Evolutionary conservation across 1,140 invertebrate genomes (phyloP).

Genomic region (Hermetia illucens): DNA sequence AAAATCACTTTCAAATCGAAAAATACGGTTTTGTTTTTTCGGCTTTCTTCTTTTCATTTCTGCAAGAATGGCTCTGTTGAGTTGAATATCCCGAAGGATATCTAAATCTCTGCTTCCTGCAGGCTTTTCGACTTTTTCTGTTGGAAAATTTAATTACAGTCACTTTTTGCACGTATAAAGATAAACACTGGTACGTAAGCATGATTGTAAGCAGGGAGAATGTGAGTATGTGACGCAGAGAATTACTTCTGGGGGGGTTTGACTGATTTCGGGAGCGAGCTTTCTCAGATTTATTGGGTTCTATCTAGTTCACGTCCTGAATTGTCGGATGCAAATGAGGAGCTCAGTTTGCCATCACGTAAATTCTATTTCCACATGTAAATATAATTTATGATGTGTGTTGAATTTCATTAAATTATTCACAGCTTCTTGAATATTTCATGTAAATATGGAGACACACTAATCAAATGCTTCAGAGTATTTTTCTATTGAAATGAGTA

Average conservation of each 20-base stretch:
- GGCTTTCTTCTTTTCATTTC: too few relatives aligned
- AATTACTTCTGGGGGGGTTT: not conserved
- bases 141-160: not conserved
- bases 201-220: not conserved
- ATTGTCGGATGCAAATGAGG: too few relatives aligned
- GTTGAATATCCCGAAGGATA: too few relatives aligned
- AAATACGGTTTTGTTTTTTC: too few relatives aligned
- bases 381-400: constrained; percentile 3
- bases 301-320: too few relatives aligned
- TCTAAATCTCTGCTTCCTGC: too few relatives aligned
- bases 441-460: not conserved
- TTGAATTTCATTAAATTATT: constrained; percentile 3
- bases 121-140: not conserved
- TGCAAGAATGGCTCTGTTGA: too few relatives aligned
- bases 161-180: too few relatives aligned
- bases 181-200: not conserved
- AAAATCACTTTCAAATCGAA: too few relatives aligned
- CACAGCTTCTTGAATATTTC: constrained; percentile 2
- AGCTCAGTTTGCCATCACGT: too few relatives aligned
- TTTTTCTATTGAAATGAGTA: not conserved
- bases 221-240: not conserved
- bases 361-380: not conserved
- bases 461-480: not conserved
- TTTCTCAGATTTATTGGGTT: too few relatives aligned
- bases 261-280: too few relatives aligned